Conservation (phyloP, 2,113 vertebrate genomes). For the Emydura subglobosa region DNA sequence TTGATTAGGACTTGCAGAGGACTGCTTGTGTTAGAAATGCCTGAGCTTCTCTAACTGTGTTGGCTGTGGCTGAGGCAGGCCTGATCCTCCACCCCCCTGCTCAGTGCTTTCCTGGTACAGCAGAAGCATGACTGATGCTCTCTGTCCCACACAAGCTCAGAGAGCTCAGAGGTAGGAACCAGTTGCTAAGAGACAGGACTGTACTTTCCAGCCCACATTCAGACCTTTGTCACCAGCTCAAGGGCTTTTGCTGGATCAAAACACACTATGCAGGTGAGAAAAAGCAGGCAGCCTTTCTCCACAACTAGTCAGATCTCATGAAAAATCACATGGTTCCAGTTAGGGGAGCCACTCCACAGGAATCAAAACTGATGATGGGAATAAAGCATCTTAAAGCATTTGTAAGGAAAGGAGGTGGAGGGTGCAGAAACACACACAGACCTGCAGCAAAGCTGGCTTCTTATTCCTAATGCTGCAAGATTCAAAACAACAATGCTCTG, state of each 20-base stretch:
- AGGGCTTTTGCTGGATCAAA: conserved; percentile 80
- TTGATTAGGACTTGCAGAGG: conserved; percentile 65
- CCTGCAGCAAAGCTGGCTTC: neutral
- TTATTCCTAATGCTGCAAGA: neutral
- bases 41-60: conserved; percentile 50
- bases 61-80: conserved; percentile 45
- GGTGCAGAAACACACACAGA: neutral
- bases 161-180: conserved; percentile 81
- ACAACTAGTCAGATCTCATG: neutral
- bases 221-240: conserved; percentile 87
- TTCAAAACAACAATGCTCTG: neutral
- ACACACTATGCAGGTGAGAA: conserved; percentile 69
- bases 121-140: conserved; percentile 81
- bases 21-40: conserved; percentile 51
- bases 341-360: fast-evolving
- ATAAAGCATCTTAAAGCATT: neutral
- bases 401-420: neutral
- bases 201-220: conserved; percentile 82
- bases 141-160: conserved; percentile 77
- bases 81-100: conserved; percentile 51
- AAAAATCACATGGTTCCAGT: neutral
- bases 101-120: conserved; percentile 47
- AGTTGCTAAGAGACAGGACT: conserved; percentile 85
- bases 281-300: conserved; percentile 31
- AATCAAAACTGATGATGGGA: neutral